Base-by-base conservation (phyloP, 1,140 invertebrate genomes). In the Cheumatopsyche charites region DNA sequence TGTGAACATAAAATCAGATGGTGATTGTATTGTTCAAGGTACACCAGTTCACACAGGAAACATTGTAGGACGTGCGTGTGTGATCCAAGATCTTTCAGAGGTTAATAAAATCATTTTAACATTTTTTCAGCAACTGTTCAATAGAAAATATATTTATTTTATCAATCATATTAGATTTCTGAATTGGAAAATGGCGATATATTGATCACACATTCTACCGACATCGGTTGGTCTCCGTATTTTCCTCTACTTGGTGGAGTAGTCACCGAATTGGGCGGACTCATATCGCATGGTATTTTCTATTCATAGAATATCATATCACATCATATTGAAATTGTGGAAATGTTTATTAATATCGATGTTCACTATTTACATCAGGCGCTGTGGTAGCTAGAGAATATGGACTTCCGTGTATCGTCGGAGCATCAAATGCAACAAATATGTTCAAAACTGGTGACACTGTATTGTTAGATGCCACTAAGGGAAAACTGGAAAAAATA, bases 171-270 rank as follows among this genome's bases (percentile, higher is more conserved):
- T 70, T 77, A 85, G 83, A 82, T 85, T 29, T 77, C 78, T 3
- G 74, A 81, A 71, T 75, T 86, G 63, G 77, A 82, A 70, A 76
- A 81, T 73, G 92, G 91, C 1, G 93, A 95, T 78, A 88, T 96
- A 73, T 82, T 95, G 47, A 90, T 96, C 68, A 94, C 93, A 0
- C 84, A 87, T 67, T 87, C 87, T 17, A 95, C 93, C 0, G 93
- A 96, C 78, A 91, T 95, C 69, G 93, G 90, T n/a, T 96, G 94
- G 94, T 90, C 90, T 15, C 93, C 93, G 0, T 95, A 94, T 79
- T 96, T 95, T 78, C 92, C 93, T 0, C 83, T 95, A 5, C 79
- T 95, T 4, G 82, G 86, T 1, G 94, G 93, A 15, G 86, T 96
- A 12, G 90, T 94, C 3, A 95, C 93, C 0, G 94, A 96, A 82